A percentile compares a stretch with the other conserved stretches of the same genome.
Evolutionary conservation across 2,888 invertebrate genomes (phyloP).

Genomic region (Catonia carolina): DNA sequence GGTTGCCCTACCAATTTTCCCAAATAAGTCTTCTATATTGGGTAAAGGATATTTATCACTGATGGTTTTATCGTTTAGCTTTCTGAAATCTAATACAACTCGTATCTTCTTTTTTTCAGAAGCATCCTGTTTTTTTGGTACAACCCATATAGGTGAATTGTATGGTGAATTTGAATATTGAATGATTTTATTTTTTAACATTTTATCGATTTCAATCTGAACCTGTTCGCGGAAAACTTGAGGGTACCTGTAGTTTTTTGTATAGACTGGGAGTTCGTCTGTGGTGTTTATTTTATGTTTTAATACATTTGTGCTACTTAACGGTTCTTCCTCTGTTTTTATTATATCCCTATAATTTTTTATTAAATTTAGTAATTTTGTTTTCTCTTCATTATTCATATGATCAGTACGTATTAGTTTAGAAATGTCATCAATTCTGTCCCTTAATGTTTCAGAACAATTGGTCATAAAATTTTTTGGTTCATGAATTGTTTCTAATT

Average conservation of each 20-base stretch:
- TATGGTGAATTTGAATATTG: slow-evolving; percentile 14
- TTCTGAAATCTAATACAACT: slow-evolving; percentile 20
- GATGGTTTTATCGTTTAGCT: slow-evolving; percentile 13
- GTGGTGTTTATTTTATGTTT: slow-evolving; percentile 19
- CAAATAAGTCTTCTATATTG: slow-evolving; percentile 27
- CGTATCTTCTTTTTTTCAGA: slow-evolving; percentile 14
- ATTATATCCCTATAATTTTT: slow-evolving; percentile 20
- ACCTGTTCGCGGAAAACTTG: slow-evolving; percentile 14
- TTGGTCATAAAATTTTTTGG: neutral
- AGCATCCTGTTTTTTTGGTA: slow-evolving; percentile 19
- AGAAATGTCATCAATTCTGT: neutral
- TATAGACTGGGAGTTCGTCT: slow-evolving; percentile 16
- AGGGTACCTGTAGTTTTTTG: slow-evolving; percentile 20
- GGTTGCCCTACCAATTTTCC: slow-evolving; percentile 28
- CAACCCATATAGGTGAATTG: too few relatives aligned
- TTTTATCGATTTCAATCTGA: slow-evolving; percentile 19
- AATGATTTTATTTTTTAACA: slow-evolving; percentile 21
- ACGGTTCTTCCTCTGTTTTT: slow-evolving; percentile 10
- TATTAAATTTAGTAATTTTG: neutral
- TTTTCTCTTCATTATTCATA: slow-evolving; percentile 19
- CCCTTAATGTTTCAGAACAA: neutral
- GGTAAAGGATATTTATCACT: slow-evolving; percentile 16
- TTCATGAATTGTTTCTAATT: neutral
- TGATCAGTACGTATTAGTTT: slow-evolving; percentile 13
- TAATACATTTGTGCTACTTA: slow-evolving; percentile 11